Conservation (phyloP, 2,113 vertebrate species). For the Calidris pygmaea region DNA sequence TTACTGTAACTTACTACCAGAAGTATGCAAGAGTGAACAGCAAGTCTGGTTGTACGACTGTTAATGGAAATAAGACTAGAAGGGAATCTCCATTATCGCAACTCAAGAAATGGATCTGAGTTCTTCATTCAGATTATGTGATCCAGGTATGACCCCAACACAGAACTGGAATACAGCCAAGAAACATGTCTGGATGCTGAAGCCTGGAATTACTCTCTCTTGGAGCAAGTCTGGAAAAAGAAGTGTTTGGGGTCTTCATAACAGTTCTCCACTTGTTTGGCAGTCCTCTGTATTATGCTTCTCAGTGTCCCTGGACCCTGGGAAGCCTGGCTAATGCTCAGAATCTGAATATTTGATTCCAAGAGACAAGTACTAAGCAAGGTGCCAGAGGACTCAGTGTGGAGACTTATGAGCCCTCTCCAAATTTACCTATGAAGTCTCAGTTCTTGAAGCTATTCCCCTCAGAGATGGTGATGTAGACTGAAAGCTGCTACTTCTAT, state of each 20-base stretch:
- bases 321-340: not conserved
- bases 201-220: not conserved
- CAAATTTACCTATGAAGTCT: not conserved
- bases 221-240: not conserved
- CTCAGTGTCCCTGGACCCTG: not conserved
- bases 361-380: not conserved
- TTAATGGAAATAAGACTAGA: not conserved
- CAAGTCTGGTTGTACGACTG: not conserved
- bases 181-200: not conserved
- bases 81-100: not conserved
- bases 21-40: not conserved
- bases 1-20: not conserved
- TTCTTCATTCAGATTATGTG: rapidly evolving
- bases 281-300: not conserved
- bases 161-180: not conserved
- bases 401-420: not conserved
- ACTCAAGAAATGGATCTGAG: not conserved
- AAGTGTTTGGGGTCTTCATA: not conserved
- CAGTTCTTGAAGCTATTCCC: not conserved
- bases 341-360: not conserved
- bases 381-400: not conserved
- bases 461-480: not conserved
- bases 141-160: not conserved
- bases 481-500: not conserved
- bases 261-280: not conserved